phyloP scores from a whole-genome alignment of 2,888 invertebrate genomes.

The Euclidia mi region DNA sequence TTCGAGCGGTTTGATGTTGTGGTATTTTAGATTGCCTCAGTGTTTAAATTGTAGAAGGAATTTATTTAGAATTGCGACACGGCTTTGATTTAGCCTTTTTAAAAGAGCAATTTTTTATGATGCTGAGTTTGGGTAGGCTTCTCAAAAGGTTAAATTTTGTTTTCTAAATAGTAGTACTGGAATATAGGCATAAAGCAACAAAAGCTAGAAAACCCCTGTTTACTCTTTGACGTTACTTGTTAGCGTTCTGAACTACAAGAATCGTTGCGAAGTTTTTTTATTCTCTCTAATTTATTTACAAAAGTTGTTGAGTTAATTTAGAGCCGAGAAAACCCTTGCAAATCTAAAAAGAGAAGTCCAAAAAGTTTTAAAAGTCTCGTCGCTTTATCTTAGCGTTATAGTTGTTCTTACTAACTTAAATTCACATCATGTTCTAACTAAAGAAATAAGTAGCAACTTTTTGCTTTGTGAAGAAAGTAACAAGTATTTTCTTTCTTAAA shows the following conservation, averaged over 20 bases:
- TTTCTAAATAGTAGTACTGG: background rate
- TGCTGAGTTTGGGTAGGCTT: no score
- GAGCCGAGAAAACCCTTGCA: constrained; percentile 29
- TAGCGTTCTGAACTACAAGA: constrained; percentile 46
- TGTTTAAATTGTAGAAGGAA: no score
- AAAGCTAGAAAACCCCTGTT: background rate
- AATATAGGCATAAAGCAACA: background rate
- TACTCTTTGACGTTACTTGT: constrained; percentile 31
- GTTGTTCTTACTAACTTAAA: constrained; percentile 32
- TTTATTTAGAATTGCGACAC: no score
- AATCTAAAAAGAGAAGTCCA: constrained; percentile 39
- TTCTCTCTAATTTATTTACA: constrained; percentile 59
- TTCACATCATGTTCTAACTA: constrained; percentile 23
- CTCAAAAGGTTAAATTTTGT: no score
- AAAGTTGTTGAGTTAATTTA: constrained; percentile 65
- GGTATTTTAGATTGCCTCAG: no score
- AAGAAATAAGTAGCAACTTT: constrained; percentile 15
- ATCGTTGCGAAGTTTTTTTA: constrained; percentile 50
- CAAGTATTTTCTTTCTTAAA: background rate
- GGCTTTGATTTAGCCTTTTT: no score
- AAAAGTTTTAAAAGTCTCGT: constrained; percentile 36
- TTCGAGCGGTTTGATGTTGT: no score
- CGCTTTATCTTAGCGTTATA: constrained; percentile 28
- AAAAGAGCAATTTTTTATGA: no score
- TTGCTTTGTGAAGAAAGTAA: constrained; percentile 7